Evolutionary conservation across 2,888 invertebrate genomes (phyloP).

Genomic region (Carterocephalus palaemon): DNA sequence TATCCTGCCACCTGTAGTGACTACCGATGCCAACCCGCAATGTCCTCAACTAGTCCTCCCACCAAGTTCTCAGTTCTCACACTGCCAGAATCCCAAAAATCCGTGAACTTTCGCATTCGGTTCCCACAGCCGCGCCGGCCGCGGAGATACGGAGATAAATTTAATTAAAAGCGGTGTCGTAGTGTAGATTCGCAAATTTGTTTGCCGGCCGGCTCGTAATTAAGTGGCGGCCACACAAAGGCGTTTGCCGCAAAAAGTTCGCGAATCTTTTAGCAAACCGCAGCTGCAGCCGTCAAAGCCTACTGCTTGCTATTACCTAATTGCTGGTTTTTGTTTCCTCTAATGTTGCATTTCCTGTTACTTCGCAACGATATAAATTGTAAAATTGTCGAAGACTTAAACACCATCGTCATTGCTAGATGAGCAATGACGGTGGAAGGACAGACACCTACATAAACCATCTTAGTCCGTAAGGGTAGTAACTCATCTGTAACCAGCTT

Average conservation of each 20-base stretch:
- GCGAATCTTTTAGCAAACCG: constrained; percentile 22
- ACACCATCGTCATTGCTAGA: too few species aligned
- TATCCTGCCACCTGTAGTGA: too few species aligned
- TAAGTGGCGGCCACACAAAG: constrained; percentile 57
- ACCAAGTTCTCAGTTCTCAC: constrained; percentile 48
- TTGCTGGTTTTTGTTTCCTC: constrained; percentile 16
- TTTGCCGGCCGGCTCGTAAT: constrained; percentile 58
- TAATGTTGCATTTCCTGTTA: too few species aligned
- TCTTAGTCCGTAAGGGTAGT: too few species aligned
- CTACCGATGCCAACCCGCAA: too few species aligned
- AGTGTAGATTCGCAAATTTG: constrained; percentile 54
- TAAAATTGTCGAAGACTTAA: too few species aligned
- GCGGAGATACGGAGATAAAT: constrained; percentile 73
- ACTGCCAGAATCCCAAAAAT: constrained; percentile 60
- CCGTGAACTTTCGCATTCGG: constrained; percentile 51
- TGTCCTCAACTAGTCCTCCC: too few species aligned
- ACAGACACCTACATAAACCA: too few species aligned
- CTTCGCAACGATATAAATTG: too few species aligned
- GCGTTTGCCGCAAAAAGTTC: constrained; percentile 33
- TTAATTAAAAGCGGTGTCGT: constrained; percentile 65
- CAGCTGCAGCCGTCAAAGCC: constrained; percentile 11
- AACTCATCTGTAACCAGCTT: too few species aligned
- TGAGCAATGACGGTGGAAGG: too few species aligned
- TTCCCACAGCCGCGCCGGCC: constrained; percentile 55
- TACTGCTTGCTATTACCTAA: constrained; percentile 24